phyloP scores from a whole-genome alignment of 1,140 invertebrate species.

The Micrasema longulum region DNA sequence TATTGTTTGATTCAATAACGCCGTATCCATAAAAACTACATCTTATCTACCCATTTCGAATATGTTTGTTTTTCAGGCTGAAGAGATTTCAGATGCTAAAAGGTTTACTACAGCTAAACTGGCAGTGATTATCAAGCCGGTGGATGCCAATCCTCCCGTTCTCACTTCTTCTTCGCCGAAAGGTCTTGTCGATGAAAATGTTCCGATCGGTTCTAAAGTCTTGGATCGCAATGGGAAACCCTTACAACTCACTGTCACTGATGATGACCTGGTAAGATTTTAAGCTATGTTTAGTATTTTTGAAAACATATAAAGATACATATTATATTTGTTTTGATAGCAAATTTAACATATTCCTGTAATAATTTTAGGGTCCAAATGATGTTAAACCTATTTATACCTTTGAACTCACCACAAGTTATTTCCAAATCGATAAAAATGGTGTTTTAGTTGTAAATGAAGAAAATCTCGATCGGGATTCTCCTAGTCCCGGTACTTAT shows the following conservation, averaged over 20 bases:
- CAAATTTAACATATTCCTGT: not conserved
- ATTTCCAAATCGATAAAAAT: constrained; percentile 82
- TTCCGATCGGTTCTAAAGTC: constrained; percentile 84
- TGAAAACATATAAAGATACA: not conserved
- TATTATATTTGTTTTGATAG: not conserved
- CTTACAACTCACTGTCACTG: constrained; percentile 79
- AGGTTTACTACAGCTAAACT: constrained; percentile 86
- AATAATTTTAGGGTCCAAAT: constrained; percentile 60
- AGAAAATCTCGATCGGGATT: constrained; percentile 87
- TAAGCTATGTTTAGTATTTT: not conserved
- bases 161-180: constrained; percentile 78
- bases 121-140: constrained; percentile 82
- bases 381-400: constrained; percentile 77
- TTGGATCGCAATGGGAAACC: constrained; percentile 75
- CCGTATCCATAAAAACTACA: too few relatives aligned
- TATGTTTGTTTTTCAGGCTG: constrained; percentile 68
- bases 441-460: constrained; percentile 83
- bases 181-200: constrained; percentile 88
- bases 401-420: constrained; percentile 87
- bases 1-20: too few relatives aligned
- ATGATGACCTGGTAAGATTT: constrained; percentile 80
- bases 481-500: constrained; percentile 85
- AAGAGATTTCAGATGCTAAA: constrained; percentile 81
- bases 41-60: too few relatives aligned
- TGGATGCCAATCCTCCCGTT: constrained; percentile 86